These are phyloP conservation scores for Tokudaia muenninki DNA, from an alignment of 2,797 vertebrate species.

Conservation along the genomic window DNA sequence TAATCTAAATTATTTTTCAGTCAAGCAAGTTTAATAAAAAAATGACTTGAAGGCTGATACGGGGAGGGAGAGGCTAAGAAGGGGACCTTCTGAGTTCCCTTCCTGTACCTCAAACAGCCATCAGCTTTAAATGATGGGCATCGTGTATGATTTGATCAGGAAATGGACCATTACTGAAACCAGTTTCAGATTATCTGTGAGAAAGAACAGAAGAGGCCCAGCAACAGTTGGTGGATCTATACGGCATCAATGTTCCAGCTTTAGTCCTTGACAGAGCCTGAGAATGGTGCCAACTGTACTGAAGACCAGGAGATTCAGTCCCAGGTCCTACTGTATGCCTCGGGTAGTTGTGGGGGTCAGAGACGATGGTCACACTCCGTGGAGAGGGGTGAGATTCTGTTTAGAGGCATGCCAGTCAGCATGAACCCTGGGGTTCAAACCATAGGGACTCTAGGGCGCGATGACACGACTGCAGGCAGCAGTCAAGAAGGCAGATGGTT, in stretches of 20 bases:
- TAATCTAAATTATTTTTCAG: neutral
- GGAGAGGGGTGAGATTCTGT: neutral
- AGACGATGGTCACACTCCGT: neutral
- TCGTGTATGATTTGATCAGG: neutral
- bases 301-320: neutral
- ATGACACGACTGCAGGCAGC: neutral
- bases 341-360: neutral
- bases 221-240: neutral
- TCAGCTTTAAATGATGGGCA: neutral
- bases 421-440: neutral
- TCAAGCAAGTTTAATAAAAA: neutral
- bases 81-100: neutral
- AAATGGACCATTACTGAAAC: neutral
- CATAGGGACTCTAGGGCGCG: neutral
- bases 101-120: neutral
- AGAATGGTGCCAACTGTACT: neutral
- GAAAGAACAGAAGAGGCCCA: neutral
- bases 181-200: neutral
- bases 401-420: neutral
- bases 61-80: neutral
- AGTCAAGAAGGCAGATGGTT: neutral
- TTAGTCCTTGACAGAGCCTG: neutral
- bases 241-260: neutral
- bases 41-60: neutral
- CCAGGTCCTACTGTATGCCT: neutral